A percentile compares a stretch with the other conserved stretches of the same genome.
Conservation (phyloP, 2,797 vertebrate genomes). For the Amniataba percoides region DNA sequence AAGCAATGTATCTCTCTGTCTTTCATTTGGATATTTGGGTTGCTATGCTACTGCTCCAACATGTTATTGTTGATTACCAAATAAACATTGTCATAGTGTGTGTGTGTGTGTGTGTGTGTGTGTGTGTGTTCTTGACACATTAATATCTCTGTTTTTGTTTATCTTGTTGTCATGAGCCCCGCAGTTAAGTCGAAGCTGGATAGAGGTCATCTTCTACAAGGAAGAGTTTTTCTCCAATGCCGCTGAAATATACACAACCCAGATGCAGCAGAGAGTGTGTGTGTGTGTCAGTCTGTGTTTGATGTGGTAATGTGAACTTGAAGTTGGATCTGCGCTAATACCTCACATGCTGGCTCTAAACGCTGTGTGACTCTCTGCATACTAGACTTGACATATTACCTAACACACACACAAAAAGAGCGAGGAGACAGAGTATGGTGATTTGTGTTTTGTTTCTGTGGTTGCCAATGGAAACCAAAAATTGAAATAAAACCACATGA, state of each 20-base stretch:
- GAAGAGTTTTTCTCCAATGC: constrained; percentile 16
- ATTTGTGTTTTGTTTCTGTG: constrained; percentile 67
- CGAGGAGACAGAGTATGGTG: background rate
- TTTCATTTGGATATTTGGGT: constrained; percentile 64
- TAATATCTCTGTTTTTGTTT: constrained; percentile 62
- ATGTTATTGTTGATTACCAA: constrained; percentile 62
- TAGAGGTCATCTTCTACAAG: constrained; percentile 53
- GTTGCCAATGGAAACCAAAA: constrained; percentile 72
- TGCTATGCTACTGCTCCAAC: constrained; percentile 69
- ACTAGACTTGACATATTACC: constrained; percentile 36
- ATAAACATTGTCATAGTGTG: constrained; percentile 43
- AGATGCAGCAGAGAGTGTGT: constrained; percentile 13
- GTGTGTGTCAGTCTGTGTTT: constrained; percentile 31
- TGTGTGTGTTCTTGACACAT: constrained; percentile 1
- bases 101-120: constrained; percentile 14
- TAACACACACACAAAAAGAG: constrained; percentile 31
- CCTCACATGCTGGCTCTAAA: constrained; percentile 56
- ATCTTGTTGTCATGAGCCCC: constrained; percentile 75
- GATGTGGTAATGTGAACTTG: constrained; percentile 70
- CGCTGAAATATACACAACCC: constrained; percentile 36
- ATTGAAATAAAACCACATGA: constrained; percentile 61
- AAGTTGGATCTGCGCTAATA: constrained; percentile 54
- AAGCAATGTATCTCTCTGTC: constrained; percentile 12
- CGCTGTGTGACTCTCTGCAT: constrained; percentile 38
- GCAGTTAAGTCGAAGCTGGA: constrained; percentile 41